Conservation (phyloP, 2,888 invertebrate species). For the Pristionchus exspectatus region DNA sequence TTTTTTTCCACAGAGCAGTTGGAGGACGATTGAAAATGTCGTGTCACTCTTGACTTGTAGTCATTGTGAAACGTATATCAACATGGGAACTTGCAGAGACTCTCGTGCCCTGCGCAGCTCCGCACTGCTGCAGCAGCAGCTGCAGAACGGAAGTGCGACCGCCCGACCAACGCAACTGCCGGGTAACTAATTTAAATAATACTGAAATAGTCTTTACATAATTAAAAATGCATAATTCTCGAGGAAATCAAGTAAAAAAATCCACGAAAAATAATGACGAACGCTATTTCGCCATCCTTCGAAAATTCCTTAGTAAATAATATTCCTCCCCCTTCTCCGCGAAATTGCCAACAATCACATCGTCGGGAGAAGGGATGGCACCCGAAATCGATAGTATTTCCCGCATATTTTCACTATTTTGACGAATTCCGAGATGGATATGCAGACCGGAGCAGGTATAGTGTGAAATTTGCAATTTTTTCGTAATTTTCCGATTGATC, state of each 20-base stretch:
- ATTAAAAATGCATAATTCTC: background rate
- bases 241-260: background rate
- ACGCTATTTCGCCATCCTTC: background rate
- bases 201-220: background rate
- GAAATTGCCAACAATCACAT: background rate
- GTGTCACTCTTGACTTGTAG: background rate
- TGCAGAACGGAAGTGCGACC: background rate
- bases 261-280: background rate
- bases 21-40: background rate
- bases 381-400: background rate
- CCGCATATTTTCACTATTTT: background rate
- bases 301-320: background rate
- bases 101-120: background rate
- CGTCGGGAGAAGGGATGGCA: background rate
- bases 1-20: too few species aligned
- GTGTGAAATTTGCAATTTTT: background rate
- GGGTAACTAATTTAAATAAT: background rate
- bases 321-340: background rate
- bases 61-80: background rate
- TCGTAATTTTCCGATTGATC: background rate
- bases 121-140: constrained; percentile 4
- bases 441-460: background rate
- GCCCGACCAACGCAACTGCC: background rate
- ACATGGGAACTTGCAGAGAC: background rate
- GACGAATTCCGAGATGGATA: background rate